Evolutionary conservation across 2,888 invertebrate species (phyloP).

Genomic region (Synergus laeviventris): DNA sequence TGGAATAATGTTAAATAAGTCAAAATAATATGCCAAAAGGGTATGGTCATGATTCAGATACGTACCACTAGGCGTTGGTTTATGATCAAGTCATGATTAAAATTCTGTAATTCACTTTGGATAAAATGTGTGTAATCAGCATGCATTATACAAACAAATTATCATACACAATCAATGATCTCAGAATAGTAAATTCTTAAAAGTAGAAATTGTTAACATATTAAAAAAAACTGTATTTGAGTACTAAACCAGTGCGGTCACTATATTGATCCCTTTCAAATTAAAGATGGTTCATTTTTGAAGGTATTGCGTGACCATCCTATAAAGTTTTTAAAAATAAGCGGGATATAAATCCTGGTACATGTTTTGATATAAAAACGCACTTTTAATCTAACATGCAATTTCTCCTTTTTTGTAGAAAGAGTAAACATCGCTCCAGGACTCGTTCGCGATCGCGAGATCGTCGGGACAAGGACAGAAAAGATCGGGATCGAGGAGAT

Average conservation of each 20-base stretch:
- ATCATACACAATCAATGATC: background rate
- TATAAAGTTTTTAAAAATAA: background rate
- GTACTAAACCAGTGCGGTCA: background rate
- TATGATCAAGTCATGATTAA: background rate
- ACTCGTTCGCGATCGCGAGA: conserved; percentile 78
- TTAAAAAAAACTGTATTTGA: background rate
- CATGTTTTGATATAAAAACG: background rate
- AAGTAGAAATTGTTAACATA: background rate
- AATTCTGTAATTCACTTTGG: background rate
- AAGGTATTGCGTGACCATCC: no score
- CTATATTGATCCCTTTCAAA: background rate
- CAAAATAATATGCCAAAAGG: conserved; percentile 3
- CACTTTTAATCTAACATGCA: background rate
- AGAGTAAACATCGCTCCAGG: conserved; percentile 75
- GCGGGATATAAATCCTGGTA: background rate
- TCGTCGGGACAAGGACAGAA: conserved; percentile 77
- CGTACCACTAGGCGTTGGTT: conserved; percentile 5
- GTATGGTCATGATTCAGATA: conserved; percentile 10
- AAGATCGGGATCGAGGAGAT: conserved; percentile 60
- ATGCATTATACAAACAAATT: background rate
- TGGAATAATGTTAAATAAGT: conserved; percentile 48
- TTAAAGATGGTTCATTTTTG: no score
- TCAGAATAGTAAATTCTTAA: background rate
- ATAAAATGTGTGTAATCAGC: background rate
- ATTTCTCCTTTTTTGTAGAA: conserved; percentile 66